phyloP scores from a whole-genome alignment of 2,888 invertebrate genomes.

The Drosophila acutilabella region DNA sequence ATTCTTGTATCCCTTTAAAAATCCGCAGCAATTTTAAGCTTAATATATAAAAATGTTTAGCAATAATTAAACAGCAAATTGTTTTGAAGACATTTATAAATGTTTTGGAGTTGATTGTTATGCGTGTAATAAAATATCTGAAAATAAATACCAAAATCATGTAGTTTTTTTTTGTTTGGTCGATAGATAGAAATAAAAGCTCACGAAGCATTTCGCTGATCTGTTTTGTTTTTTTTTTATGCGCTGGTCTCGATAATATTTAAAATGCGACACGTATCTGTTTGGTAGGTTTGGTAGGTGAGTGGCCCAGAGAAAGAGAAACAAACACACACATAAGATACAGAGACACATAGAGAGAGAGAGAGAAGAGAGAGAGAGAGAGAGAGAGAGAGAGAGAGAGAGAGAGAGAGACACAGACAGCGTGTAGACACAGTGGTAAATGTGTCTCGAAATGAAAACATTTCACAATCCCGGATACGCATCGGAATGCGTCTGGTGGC shows the following conservation, averaged over 20 bases:
- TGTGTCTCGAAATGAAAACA: conserved; percentile 79
- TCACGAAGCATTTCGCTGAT: conserved; percentile 42
- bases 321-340: conserved; percentile 4
- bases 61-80: neutral
- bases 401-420: conserved; percentile 46
- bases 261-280: conserved; percentile 75
- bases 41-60: neutral
- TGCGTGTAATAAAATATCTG: conserved; percentile 51
- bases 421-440: conserved; percentile 64
- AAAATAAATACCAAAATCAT: conserved; percentile 55
- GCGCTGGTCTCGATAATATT: conserved; percentile 54
- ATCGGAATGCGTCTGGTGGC: conserved; percentile 74
- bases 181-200: conserved; percentile 39
- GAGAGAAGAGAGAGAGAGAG: conserved; percentile 37
- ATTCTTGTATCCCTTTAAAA: too few species aligned
- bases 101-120: too few species aligned
- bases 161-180: conserved; percentile 32
- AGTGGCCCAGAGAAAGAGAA: conserved; percentile 59
- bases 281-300: conserved; percentile 51
- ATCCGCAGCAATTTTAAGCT: too few species aligned
- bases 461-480: conserved; percentile 83
- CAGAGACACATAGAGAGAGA: conserved; percentile 14
- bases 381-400: neutral
- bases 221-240: conserved; percentile 13
- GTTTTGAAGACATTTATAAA: neutral